A percentile compares a stretch with the other conserved stretches of the same genome.
phyloP scores from a whole-genome alignment of 2,888 invertebrate species.

The Entomobrya proxima region DNA sequence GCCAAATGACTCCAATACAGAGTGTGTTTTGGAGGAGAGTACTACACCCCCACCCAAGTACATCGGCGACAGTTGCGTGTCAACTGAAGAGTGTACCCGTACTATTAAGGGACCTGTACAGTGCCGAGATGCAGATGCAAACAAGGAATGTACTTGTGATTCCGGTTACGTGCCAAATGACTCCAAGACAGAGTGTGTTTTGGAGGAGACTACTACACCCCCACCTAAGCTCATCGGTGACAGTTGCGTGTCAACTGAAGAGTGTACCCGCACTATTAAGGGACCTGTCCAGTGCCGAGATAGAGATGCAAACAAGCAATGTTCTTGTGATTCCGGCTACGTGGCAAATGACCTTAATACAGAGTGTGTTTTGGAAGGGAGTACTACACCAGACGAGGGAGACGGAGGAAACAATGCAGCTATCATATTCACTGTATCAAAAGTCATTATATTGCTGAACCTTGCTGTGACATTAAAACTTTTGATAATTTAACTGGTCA shows the following conservation, averaged over 20 bases:
- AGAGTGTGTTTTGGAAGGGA: background rate
- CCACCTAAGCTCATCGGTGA: too few relatives aligned
- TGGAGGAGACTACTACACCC: too few relatives aligned
- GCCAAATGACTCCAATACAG: background rate
- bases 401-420: too few relatives aligned
- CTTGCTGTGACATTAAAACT: too few relatives aligned
- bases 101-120: background rate
- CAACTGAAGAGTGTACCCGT: background rate
- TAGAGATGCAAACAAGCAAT: background rate
- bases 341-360: background rate
- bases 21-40: background rate
- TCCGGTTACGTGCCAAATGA: background rate
- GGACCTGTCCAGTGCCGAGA: background rate
- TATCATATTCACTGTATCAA: too few relatives aligned
- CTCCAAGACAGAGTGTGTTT: background rate
- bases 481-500: too few relatives aligned
- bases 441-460: too few relatives aligned
- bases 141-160: background rate
- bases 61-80: background rate
- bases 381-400: too few relatives aligned
- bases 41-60: too few relatives aligned
- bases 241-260: background rate
- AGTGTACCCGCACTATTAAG: background rate
- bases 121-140: constrained; percentile 32
- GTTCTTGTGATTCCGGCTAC: constrained; percentile 10